Evolutionary conservation across 2,797 vertebrate genomes (phyloP), one percentile per base, ranked within the genome.

Genomic region (Geotrypetes seraphini): DNA sequence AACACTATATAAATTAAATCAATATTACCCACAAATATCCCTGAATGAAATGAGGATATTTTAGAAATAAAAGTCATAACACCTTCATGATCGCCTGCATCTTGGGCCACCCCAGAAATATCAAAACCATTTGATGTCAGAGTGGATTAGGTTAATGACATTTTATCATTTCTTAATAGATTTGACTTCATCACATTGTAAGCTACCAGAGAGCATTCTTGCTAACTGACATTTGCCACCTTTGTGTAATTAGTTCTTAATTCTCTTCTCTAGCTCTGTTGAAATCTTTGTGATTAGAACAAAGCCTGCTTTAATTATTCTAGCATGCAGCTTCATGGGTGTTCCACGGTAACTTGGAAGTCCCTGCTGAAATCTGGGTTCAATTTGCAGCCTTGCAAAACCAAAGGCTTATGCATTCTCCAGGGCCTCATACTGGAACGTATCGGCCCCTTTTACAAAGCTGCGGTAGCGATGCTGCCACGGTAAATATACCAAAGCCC

Each of bases 281-380:
- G 62, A 59, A 52, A 32, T n/a, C n/a, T 63, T 73, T 45, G 53
- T 70, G 60, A 23, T 1, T 3, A 53, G 57, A 76, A 47, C 66
- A 66, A 72, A 33, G 44, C 41, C 50, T 47, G 16, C n/a, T 39
- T 63, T 68, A 63, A 72, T 66, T 66, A 64, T 57, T 67, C 46
- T 38, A 63, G 31, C 28, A 32, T 55, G 43, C 2, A 46, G 2
- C 40, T 69, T 65, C 62, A 53, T 34, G 16, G 14, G 18, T 29
- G 21, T 44, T 64, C 37, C 53, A 27, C 17, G 54, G 28, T 31
- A 47, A 62, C 13, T 41, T 52, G 43, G 16, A 12, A 29, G 13
- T 28, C 43, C 27, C 28, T 34, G n/a, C 39, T 21, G 33, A 42
- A 29, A 33, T 35, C 49, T 56, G 33, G 11, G 33, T 55, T 62